A percentile compares a stretch with the other conserved stretches of the same genome.
Conservation (phyloP, 2,797 vertebrate species). For the Euphonia xanthogaster region DNA sequence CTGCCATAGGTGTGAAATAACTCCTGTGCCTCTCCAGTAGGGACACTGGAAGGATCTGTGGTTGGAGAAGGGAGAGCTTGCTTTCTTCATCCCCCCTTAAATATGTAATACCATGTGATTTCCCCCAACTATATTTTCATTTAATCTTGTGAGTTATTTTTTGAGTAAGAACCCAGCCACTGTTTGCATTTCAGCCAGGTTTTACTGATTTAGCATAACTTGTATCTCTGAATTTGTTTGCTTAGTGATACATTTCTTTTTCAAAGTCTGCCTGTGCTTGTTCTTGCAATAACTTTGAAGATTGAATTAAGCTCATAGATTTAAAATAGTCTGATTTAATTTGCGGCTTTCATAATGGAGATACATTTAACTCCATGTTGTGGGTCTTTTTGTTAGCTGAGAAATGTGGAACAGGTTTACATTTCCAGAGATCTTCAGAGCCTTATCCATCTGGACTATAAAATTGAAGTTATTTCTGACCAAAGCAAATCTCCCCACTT, state of each 20-base stretch:
- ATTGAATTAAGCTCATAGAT: background rate
- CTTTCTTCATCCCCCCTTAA: background rate
- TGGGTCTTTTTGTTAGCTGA: background rate
- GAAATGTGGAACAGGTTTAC: background rate
- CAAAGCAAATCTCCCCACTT: background rate
- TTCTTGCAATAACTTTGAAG: background rate
- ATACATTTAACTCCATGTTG: background rate
- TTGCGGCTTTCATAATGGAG: background rate
- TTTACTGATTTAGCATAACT: background rate
- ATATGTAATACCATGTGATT: background rate
- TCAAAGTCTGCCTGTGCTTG: background rate
- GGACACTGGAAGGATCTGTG: background rate
- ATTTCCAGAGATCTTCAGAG: background rate
- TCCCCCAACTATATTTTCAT: background rate
- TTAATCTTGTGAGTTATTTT: background rate
- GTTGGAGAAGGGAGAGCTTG: background rate
- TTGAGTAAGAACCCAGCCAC: background rate
- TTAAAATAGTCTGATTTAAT: background rate
- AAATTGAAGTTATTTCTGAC: background rate
- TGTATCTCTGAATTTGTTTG: background rate
- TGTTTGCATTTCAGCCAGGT: background rate
- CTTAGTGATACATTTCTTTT: background rate
- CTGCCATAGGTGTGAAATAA: background rate
- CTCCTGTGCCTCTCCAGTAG: background rate
- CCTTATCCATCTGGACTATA: background rate